phyloP scores from a whole-genome alignment of 1,140 invertebrate species.

The Ostrea denselamellosa region DNA sequence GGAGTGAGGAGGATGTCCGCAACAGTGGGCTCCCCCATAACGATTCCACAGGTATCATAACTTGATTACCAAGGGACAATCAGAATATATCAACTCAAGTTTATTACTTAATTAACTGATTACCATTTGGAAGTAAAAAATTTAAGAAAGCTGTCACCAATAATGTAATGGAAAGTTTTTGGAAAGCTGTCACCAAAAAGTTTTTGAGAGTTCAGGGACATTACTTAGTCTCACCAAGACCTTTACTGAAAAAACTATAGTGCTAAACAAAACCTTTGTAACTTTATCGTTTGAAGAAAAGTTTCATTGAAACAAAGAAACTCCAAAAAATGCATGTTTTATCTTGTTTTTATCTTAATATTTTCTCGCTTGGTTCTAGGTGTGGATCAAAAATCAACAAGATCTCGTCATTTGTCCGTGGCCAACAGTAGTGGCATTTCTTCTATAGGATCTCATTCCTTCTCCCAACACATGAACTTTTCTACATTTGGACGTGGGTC shows the following conservation, averaged over 20 bases:
- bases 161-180: background rate
- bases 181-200: background rate
- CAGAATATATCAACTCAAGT: too few species aligned
- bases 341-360: background rate
- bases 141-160: background rate
- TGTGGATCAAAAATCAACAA: conserved; percentile 34
- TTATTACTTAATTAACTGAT: background rate
- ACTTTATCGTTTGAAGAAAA: too few species aligned
- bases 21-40: conserved; percentile 46
- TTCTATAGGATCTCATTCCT: conserved; percentile 36
- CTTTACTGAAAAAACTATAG: too few species aligned
- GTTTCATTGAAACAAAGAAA: too few species aligned
- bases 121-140: too few species aligned
- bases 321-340: too few species aligned
- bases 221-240: too few species aligned
- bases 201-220: too few species aligned
- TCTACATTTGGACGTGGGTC: conserved; percentile 60
- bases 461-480: conserved; percentile 54
- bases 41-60: conserved; percentile 41
- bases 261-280: too few species aligned
- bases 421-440: conserved; percentile 54
- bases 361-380: background rate
- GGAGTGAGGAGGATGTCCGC: conserved; percentile 70
- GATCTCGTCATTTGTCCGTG: conserved; percentile 45
- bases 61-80: background rate